Conservation (phyloP, 2,797 vertebrate species). For the Pogonophryne albipinna region DNA sequence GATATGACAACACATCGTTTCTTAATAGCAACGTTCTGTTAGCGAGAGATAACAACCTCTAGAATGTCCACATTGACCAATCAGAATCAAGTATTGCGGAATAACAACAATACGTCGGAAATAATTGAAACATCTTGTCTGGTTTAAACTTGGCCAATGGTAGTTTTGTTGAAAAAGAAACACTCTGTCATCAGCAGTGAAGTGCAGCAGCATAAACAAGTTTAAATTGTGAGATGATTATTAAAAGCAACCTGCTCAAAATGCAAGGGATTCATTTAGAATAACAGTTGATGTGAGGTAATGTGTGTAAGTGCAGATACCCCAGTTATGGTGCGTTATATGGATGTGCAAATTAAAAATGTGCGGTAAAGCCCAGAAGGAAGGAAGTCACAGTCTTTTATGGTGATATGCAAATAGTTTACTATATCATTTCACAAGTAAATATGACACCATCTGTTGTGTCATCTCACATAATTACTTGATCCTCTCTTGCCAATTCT, state of each 20-base stretch:
- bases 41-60: too few species aligned
- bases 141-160: not conserved
- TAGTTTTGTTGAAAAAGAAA: not conserved
- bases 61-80: too few species aligned
- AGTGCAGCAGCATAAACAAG: not conserved
- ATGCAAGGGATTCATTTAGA: not conserved
- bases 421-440: constrained; percentile 50
- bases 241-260: constrained; percentile 11
- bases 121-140: too few species aligned
- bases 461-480: constrained; percentile 49
- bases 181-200: not conserved
- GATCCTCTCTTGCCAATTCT: constrained; percentile 51
- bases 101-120: too few species aligned
- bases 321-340: not conserved
- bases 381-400: constrained; percentile 5
- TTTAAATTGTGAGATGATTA: not conserved
- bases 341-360: not conserved
- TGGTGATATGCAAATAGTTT: constrained; percentile 21
- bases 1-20: too few species aligned
- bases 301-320: not conserved
- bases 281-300: not conserved
- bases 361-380: not conserved
- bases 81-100: too few species aligned
- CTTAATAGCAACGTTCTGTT: too few species aligned
- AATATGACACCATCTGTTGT: constrained; percentile 67